Evolutionary conservation across 64 coral and sea anemone species (phyloP).

Genomic region (Dendrophyllia cribrosa): DNA sequence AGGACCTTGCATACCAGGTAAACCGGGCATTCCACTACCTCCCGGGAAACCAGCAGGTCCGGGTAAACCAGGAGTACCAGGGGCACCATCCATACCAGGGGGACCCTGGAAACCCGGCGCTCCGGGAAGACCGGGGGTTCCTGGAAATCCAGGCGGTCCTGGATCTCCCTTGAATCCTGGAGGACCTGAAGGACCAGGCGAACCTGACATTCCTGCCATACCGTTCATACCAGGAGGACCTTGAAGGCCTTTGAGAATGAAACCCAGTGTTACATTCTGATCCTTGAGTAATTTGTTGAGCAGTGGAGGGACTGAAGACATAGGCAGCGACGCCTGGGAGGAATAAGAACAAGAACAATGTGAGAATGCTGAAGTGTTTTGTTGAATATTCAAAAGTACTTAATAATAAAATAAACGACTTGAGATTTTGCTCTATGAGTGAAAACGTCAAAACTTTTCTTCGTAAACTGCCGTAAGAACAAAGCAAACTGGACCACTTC

Average conservation of each 20-base stretch:
- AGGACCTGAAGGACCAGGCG: slow-evolving; percentile 84
- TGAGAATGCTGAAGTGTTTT: no score
- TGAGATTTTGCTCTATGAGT: no score
- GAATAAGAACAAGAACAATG: neutral
- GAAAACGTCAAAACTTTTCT: no score
- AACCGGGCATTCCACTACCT: slow-evolving; percentile 98
- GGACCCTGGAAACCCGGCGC: slow-evolving; percentile 96
- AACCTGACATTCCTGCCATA: slow-evolving; percentile 90
- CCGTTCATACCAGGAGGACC: slow-evolving; percentile 95
- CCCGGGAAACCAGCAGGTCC: slow-evolving; percentile 94
- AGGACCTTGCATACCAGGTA: slow-evolving; percentile 86
- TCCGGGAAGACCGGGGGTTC: slow-evolving; percentile 90
- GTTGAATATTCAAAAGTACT: no score
- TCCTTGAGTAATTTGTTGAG: slow-evolving; percentile 99
- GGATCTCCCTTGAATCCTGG: slow-evolving; percentile 93
- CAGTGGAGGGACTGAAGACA: slow-evolving; percentile 94
- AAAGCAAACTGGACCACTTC: no score
- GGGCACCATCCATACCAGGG: slow-evolving; percentile 95
- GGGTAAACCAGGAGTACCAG: slow-evolving; percentile 93
- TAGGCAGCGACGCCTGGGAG: slow-evolving; percentile 90
- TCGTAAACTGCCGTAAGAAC: no score
- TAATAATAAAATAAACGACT: no score
- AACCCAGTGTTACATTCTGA: slow-evolving; percentile 99
- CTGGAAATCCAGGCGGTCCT: slow-evolving; percentile 87
- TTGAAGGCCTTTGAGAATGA: slow-evolving; percentile 99